Base-by-base conservation (phyloP, 1,140 invertebrate species). In the Glomeris maerens region DNA sequence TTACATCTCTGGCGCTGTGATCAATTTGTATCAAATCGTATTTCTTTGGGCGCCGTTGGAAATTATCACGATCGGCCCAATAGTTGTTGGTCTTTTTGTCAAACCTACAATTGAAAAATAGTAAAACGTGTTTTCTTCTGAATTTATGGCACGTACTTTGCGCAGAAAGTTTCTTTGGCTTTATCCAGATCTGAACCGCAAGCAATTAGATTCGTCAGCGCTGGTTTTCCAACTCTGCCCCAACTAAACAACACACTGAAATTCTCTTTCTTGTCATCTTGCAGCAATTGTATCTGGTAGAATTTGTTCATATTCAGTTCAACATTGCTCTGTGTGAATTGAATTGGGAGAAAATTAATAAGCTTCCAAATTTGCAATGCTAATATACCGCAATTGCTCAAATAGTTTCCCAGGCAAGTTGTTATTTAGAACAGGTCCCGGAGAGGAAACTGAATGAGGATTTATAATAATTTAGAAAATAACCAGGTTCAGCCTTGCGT, bases 241-340 rank as follows among this genome's bases (percentile, higher is more conserved):
- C 74, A 76, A 4, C 74, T 56, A 48, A 68, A 62, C 73, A 72
- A 76, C 7, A 74, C 71, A 50, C 62, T 56, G 55, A 63, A 76
- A 0, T 49, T 36, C 26, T 63, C 60, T 17, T 55, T 61, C 3
- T 40, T 49, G 53, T 72, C 63, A 46, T 67, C 65, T 52, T 76
- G 56, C 22, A 75, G 55, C 39, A 76, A 56, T 58, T 76, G 74
- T 50, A 75, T 71, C 4, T 75, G 44, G 62, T 72, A 76, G 56
- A 64, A 76, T 57, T 76, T 76, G 63, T 76, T 76, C 64, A 75
- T 76, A 62, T 76, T 76, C 57, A 68, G 70, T 28, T 66, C 57
- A 5, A 76, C 59, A 53, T 74, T 73, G 2, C 73, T 75, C 70
- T 67, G 20, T 13, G 31, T 36, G 17, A 13, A 36, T 13, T 13